Evolutionary conservation across 2,113 vertebrate genomes (phyloP), one percentile per base, ranked within the genome.

Genomic region (Alosa alosa): DNA sequence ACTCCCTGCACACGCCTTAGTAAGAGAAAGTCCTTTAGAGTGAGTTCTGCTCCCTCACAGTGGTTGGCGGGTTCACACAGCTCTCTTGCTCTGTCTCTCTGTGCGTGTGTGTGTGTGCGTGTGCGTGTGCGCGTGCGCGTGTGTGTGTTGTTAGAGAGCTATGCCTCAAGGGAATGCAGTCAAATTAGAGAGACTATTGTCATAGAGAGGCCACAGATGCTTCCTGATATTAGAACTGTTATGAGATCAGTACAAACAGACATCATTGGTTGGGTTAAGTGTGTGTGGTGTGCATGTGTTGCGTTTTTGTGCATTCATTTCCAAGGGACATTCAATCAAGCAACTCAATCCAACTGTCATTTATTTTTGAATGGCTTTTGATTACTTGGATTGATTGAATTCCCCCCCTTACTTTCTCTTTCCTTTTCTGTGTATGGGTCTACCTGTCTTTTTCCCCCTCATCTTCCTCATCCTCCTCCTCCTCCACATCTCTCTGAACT

Each of bases 11-110:
- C 87, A 86, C 87, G 86, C 88, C 90, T 91, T 93, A 93, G 89
- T 94, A 95, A 89, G 88, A 94, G 93, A 93, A 89, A 92, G 94
- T 93, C 93, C 90, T 92, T 94, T 91, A 82, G 93, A 94, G 95
- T 94, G 94, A 94, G 94, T 95, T 92, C 82, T 91, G 87, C 89
- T 89, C 57, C 83, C 57, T 92, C 86, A 84, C 88, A 85, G 60
- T 85, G 89, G 86, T 86, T 81, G 78, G 25, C 49, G 72, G 15
- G 7, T 55, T 86, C 85, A 72, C 83, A 86, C 83, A 81, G 45
- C 83, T 84, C 81, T 64, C 60, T 84, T 39, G 64, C 83, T 50
- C 83, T 78, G 8, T 88, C 41, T 86, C 45, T 20, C 25, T 84
- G 84, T 81, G 55, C 17, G 49, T 91, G 85, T 83, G 44, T 6